Evolutionary conservation across 35 echinoderm and acorn worm genomes (phyloP).

Genomic region (Ptychodera flava): DNA sequence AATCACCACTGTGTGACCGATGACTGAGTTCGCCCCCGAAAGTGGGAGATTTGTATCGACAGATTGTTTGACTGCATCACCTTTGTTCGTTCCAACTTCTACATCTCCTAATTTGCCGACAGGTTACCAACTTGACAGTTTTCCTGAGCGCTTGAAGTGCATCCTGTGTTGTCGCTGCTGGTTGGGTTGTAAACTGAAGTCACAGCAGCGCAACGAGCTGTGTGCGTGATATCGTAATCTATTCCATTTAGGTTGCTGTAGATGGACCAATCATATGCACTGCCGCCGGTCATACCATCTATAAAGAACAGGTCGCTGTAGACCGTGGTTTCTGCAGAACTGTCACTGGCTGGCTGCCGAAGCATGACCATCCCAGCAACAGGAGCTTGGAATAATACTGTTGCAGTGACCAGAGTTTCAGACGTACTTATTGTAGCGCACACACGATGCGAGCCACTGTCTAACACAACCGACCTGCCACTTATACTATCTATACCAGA

Average conservation of each 20-base stretch:
- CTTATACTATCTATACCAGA: constrained; percentile 33
- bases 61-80: constrained; percentile 16
- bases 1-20: constrained; percentile 66
- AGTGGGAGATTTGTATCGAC: constrained; percentile 66
- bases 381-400: constrained; percentile 54
- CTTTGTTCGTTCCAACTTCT: constrained; percentile 28
- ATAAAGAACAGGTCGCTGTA: constrained; percentile 59
- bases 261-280: constrained; percentile 50
- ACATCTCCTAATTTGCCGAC: constrained; percentile 49
- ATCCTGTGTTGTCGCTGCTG: neutral
- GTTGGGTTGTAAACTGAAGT: constrained; percentile 27
- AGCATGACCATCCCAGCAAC: constrained; percentile 71
- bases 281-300: constrained; percentile 14
- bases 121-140: constrained; percentile 31
- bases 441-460: constrained; percentile 5
- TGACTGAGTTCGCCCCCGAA: constrained; percentile 30
- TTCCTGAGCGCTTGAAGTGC: neutral
- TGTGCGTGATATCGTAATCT: constrained; percentile 35
- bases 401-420: constrained; percentile 57
- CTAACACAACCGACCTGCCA: constrained; percentile 55
- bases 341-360: constrained; percentile 31
- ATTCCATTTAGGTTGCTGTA: constrained; percentile 28
- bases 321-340: constrained; percentile 39
- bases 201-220: constrained; percentile 36
- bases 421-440: constrained; percentile 54